Evolutionary conservation across 2,888 invertebrate species (phyloP), one percentile per base, ranked within the genome.

Genomic region (Melinopterus prodromus): DNA sequence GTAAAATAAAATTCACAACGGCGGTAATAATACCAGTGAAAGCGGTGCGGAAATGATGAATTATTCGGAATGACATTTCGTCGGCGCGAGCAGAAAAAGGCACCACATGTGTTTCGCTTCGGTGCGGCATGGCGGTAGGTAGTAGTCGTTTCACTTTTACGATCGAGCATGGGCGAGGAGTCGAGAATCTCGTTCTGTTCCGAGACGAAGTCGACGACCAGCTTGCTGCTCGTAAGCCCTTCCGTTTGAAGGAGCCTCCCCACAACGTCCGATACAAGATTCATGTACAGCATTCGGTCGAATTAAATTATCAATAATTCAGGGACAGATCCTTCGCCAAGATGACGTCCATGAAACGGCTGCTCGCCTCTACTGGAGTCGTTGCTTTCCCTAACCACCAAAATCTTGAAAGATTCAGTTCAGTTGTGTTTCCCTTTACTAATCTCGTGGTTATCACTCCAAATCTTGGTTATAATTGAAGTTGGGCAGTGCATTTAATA

Each of bases 281-380:
- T 87, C 87, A 86, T 87, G 88, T 85, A 85, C 84, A 85, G 86
- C 88, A 87, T 88, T 88, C 87, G 85, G 86, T 85, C 87, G 87
- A 89, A 89, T 89, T 89, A 88, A 89, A 89, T 86, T 87, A 88
- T 89, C 88, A 89, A 89, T 89, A 88, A 89, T 89, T 88, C 88
- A 89, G 79, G 53, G 53, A 53, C 53, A 83, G 82, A 81, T 82
- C 84, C 84, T 83, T 86, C 86, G 85, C 85, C 85, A 3, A 85
- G 85, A 85, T 87, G 87, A 86, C 85, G 86, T 86, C 84, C 84
- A 86, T 87, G 87, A 88, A 88, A 84, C 53, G 53, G 12, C 53
- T 53, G 53, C 53, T 53, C 53, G 9, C 5, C 53, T 53, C 1
- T 7, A 12, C 1, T 0, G 53, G 7, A 9, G 53, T 9, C 53